These are phyloP conservation scores for Eupelmus urozonus DNA, from an alignment of 2,888 invertebrate species.

Conservation along the genomic window DNA sequence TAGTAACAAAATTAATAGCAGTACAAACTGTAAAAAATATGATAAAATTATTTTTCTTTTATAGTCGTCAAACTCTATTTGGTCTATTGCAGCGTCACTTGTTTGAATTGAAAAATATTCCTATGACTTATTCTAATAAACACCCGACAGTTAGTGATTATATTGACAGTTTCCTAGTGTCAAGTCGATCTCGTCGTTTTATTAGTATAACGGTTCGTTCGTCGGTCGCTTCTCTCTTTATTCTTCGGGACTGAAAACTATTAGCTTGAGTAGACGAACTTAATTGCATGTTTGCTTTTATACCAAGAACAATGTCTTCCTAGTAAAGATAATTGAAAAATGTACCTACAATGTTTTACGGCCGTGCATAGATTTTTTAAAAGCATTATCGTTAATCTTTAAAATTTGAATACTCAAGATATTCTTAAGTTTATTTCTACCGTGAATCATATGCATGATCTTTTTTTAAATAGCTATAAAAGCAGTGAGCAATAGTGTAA, in stretches of 20 bases:
- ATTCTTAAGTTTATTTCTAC: no score
- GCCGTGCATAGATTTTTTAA: neutral
- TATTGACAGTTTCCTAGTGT: constrained; percentile 8
- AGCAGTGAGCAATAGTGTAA: no score
- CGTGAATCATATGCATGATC: no score
- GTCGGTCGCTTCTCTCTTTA: neutral
- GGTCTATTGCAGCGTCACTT: neutral
- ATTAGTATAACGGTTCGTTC: neutral
- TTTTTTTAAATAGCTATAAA: no score
- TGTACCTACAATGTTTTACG: neutral
- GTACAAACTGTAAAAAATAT: no score
- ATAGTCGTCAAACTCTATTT: neutral
- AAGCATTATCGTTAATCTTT: no score
- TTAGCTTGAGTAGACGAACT: neutral
- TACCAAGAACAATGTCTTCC: neutral
- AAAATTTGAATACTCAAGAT: no score
- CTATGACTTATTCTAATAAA: constrained; percentile 13
- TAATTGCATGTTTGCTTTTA: neutral
- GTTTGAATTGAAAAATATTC: constrained; percentile 16
- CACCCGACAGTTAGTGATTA: constrained; percentile 7
- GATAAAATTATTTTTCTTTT: no score
- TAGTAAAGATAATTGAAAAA: neutral
- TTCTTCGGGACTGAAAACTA: neutral
- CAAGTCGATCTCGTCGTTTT: constrained; percentile 7
- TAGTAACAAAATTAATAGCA: no score